phyloP scores from a whole-genome alignment of 2,113 vertebrate species.

The Pipa parva region DNA sequence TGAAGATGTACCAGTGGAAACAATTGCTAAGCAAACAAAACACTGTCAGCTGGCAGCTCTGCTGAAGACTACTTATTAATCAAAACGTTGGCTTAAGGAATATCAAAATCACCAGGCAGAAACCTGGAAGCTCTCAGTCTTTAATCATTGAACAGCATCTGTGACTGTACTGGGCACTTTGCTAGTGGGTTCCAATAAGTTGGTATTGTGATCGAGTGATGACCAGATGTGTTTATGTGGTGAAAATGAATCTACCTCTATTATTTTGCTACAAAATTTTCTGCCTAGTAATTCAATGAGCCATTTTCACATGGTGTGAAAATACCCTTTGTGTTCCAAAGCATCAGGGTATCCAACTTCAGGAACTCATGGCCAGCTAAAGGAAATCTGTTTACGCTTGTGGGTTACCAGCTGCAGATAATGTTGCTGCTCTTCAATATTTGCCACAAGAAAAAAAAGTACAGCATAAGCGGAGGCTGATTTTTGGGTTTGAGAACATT shows the following conservation, averaged over 20 bases:
- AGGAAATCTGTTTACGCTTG: constrained; percentile 7
- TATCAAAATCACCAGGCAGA: constrained; percentile 40
- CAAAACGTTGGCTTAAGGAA: constrained; percentile 39
- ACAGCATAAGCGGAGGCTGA: too few relatives aligned
- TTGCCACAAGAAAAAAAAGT: not conserved
- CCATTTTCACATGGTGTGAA: constrained; percentile 33
- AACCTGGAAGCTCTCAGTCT: constrained; percentile 36
- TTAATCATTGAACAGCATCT: constrained; percentile 41
- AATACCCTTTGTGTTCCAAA: constrained; percentile 26
- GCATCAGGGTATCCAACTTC: constrained; percentile 1
- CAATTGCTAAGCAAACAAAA: constrained; percentile 38
- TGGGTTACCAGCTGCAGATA: constrained; percentile 28
- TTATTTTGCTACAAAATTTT: constrained; percentile 34
- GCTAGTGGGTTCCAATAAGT: constrained; percentile 36
- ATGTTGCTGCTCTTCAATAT: not conserved
- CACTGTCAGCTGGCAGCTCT: constrained; percentile 36
- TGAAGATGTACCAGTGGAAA: constrained; percentile 40
- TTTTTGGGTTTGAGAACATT: too few relatives aligned
- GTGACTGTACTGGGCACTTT: constrained; percentile 36
- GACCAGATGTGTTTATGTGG: constrained; percentile 41
- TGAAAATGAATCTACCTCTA: constrained; percentile 40
- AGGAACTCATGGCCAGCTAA: constrained; percentile 22
- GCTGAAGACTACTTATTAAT: constrained; percentile 43
- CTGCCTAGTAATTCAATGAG: constrained; percentile 38
- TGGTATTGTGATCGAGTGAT: constrained; percentile 31